Base-by-base conservation (phyloP, 92 coral and sea anemone species). In the Meandrina meandrites region DNA sequence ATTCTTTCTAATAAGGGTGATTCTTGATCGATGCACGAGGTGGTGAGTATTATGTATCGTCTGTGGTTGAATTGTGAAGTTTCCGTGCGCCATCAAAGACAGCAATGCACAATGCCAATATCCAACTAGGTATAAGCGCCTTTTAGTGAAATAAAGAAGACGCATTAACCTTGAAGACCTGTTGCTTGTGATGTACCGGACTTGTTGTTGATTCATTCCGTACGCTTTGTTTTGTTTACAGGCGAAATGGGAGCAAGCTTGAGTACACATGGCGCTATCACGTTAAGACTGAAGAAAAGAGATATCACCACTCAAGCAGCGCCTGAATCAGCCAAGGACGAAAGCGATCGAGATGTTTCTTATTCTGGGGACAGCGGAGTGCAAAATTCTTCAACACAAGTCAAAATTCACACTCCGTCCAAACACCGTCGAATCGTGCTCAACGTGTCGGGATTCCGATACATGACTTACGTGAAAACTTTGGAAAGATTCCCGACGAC, bases 401-500 rank as follows among this genome's bases (percentile, higher is more conserved):
- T 18, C 17, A 77, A 31, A 77, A 72, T 64, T 64, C 86, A 72
- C 35, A 50, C 71, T 67, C 89, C 79, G 6, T 69, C 78, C 68
- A 90, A 71, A 51, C 91, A 75, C 35, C 81, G 83, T 30, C 92
- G 98, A 32, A 88, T 96, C 69, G 91, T 88, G 3, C 90, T 97
- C 27, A 97, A 97, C 89, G 94, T 97, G 32, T 97, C 98, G 47
- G 99, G 99, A 79, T 96, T 93, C 74, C 93, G 92, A 40, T 97
- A 95, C 86, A 94, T 95, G 81, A 93, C 98, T 5, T 92, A 95
- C 71, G 77, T 84, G 34, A 90, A 87, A 36, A 97, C 99, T 6
- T 82, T 97, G 73, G 96, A 97, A 35, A 90, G 92, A 78, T 97
- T 95, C 56, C 99, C 99, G 1, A 81, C 88, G 69, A 97, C 99